phyloP scores from a whole-genome alignment of 2,888 invertebrate species.

The Lithophane ornitopus region DNA sequence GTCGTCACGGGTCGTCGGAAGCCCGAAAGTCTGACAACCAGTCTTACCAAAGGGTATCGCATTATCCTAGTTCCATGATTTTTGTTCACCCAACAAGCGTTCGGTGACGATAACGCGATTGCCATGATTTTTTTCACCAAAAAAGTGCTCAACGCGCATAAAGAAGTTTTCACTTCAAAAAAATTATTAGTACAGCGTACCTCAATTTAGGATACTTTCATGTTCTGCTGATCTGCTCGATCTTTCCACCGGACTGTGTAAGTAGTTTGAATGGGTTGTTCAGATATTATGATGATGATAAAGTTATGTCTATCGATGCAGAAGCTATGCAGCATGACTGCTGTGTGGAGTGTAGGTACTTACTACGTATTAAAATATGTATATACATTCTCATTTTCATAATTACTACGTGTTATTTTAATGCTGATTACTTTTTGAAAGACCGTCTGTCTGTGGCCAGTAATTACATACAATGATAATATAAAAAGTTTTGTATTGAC shows the following conservation, averaged over 20 bases:
- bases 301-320: background rate
- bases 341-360: background rate
- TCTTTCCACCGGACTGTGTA: background rate
- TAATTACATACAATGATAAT: conserved; percentile 33
- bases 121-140: no score
- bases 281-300: background rate
- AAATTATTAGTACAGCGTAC: no score
- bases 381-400: conserved; percentile 11
- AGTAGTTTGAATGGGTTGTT: no score
- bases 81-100: no score
- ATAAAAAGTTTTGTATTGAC: conserved; percentile 25
- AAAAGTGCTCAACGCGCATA: no score
- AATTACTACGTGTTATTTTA: conserved; percentile 27
- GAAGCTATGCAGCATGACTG: background rate
- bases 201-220: background rate
- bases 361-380: background rate
- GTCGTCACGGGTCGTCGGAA: no score
- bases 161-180: no score
- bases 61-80: no score
- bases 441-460: background rate
- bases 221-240: background rate
- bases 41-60: no score
- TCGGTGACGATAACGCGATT: no score
- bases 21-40: no score
- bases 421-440: conserved; percentile 38